Evolutionary conservation across 2,888 invertebrate species (phyloP).

Genomic region (Trachelus troglodyta): DNA sequence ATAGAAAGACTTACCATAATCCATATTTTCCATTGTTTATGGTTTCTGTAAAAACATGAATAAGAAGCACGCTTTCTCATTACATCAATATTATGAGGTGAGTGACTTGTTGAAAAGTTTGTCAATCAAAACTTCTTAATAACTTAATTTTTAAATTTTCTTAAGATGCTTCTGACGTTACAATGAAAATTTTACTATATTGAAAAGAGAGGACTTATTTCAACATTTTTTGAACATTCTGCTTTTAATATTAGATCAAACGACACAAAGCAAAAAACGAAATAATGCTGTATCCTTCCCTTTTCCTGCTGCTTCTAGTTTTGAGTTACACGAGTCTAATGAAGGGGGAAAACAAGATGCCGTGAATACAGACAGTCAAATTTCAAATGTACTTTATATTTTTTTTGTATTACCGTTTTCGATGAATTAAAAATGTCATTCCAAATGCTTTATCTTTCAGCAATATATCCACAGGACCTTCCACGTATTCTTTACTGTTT

Average conservation of each 20-base stretch:
- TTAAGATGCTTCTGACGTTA: background rate
- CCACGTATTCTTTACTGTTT: background rate
- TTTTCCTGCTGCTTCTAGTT: background rate
- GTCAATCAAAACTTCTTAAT: background rate
- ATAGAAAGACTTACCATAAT: constrained; percentile 23
- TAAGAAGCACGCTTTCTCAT: background rate
- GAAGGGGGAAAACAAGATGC: background rate
- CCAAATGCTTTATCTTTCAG: background rate
- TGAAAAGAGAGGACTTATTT: background rate
- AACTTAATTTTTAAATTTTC: background rate
- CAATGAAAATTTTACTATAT: background rate
- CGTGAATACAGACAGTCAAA: background rate
- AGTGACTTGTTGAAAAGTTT: background rate
- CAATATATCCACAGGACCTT: background rate
- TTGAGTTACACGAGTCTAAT: background rate
- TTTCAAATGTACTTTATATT: background rate
- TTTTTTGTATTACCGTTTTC: background rate
- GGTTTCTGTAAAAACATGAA: background rate
- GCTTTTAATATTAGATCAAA: background rate
- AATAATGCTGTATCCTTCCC: background rate
- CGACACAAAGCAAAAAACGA: background rate
- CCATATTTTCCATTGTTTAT: constrained; percentile 27
- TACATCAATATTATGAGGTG: background rate
- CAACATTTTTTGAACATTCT: background rate
- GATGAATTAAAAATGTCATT: background rate